phyloP scores from a whole-genome alignment of 2,888 invertebrate species.

The Drosophila subsilvestris region DNA sequence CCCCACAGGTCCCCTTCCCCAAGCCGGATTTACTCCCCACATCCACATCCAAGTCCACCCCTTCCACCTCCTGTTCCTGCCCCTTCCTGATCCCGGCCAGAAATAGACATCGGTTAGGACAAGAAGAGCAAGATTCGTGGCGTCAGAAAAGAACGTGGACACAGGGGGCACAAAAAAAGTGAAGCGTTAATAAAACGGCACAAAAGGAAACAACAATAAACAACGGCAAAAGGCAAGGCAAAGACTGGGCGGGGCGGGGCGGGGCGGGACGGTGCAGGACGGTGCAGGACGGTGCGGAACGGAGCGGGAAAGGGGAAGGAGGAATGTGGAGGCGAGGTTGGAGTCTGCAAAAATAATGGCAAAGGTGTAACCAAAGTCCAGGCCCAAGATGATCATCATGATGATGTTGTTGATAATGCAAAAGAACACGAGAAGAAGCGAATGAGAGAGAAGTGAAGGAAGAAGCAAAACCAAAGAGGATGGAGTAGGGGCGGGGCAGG shows the following conservation, averaged over 20 bases:
- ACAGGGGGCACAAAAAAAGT: constrained; percentile 45
- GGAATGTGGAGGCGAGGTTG: background rate
- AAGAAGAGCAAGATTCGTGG: constrained; percentile 61
- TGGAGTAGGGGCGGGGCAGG: background rate
- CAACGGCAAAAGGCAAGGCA: constrained; percentile 16
- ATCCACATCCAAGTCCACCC: background rate
- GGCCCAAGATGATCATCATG: constrained; percentile 14
- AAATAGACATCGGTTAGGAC: constrained; percentile 60
- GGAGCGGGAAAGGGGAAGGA: background rate
- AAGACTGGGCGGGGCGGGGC: background rate
- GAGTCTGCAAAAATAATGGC: constrained; percentile 32
- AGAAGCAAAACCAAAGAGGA: constrained; percentile 13
- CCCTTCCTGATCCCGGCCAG: constrained; percentile 17
- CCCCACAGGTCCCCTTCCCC: background rate
- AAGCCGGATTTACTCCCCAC: background rate
- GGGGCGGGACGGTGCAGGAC: background rate
- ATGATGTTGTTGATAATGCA: constrained; percentile 17
- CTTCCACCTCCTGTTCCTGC: background rate
- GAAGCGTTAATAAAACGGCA: constrained; percentile 49
- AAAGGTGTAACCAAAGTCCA: constrained; percentile 46
- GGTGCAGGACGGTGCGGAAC: background rate
- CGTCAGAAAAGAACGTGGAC: constrained; percentile 74
- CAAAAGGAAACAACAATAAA: constrained; percentile 42
- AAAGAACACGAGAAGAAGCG: constrained; percentile 52
- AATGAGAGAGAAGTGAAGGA: constrained; percentile 20